Percentiles rank a stretch among this genome's conserved stretches.
Conservation (phyloP, 1,140 invertebrate genomes). For the Polypedilum vanderplanki region DNA sequence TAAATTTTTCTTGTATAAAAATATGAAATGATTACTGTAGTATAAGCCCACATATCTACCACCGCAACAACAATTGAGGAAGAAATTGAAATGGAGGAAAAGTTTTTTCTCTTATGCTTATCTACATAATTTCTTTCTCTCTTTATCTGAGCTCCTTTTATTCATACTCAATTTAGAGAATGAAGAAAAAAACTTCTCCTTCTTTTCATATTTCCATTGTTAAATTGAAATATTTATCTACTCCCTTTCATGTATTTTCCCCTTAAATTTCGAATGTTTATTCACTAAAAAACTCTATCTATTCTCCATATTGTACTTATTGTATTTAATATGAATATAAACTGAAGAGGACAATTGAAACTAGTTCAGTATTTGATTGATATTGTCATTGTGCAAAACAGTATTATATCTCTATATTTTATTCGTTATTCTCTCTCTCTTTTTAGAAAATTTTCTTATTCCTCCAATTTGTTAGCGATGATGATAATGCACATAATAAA, state of each 20-base stretch:
- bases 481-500: not conserved
- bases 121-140: too few relatives aligned
- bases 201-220: too few relatives aligned
- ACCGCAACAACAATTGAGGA: not conserved
- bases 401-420: not conserved
- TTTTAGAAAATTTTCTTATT: not conserved
- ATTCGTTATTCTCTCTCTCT: not conserved
- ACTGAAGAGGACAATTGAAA: conserved; percentile 10
- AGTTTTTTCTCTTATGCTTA: not conserved
- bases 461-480: not conserved
- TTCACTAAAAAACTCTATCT: too few relatives aligned
- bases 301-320: too few relatives aligned
- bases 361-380: conserved; percentile 15
- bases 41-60: not conserved
- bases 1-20: not conserved
- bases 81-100: not conserved
- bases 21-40: conserved; percentile 2
- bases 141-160: too few relatives aligned
- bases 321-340: not conserved
- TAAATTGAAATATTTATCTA: too few relatives aligned
- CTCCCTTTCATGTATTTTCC: too few relatives aligned
- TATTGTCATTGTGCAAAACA: conserved; percentile 7
- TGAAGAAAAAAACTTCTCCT: too few relatives aligned
- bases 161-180: too few relatives aligned
- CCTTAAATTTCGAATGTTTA: too few relatives aligned